These are phyloP conservation scores for Epizoanthus stellaris DNA, from an alignment of 92 coral and sea anemone genomes.

Conservation along the genomic window DNA sequence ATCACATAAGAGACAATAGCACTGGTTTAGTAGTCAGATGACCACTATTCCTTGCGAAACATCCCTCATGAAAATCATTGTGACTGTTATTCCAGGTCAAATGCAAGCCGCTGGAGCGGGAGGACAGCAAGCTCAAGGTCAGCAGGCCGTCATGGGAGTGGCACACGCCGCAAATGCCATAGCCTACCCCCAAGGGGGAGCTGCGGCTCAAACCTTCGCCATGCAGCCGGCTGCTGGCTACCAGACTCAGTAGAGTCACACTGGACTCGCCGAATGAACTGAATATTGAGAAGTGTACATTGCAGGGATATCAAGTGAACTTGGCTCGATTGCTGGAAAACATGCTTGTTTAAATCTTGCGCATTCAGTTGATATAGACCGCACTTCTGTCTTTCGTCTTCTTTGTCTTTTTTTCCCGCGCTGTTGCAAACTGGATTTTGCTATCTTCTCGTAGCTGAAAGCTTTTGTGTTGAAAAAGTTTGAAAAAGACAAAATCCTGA, in stretches of 20 bases:
- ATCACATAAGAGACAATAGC: not conserved
- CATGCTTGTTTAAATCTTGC: constrained; percentile 6
- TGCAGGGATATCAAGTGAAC: constrained; percentile 22
- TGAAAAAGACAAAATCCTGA: not conserved
- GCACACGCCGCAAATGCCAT: constrained; percentile 29
- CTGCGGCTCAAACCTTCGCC: constrained; percentile 28
- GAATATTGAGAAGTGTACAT: constrained; percentile 24
- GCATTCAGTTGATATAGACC: not conserved
- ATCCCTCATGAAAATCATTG: not conserved
- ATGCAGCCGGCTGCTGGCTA: constrained; percentile 55
- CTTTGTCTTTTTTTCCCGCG: not conserved
- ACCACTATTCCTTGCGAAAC: not conserved
- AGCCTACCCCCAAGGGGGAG: constrained; percentile 47
- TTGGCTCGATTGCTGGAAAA: constrained; percentile 5
- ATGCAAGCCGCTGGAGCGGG: constrained; percentile 24
- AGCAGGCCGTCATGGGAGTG: constrained; percentile 40
- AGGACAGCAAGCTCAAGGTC: constrained; percentile 42
- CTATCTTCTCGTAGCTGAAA: not conserved
- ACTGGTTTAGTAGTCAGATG: not conserved
- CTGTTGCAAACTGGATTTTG: constrained; percentile 1
- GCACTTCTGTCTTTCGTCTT: constrained; percentile 2
- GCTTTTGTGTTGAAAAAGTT: constrained; percentile 46
- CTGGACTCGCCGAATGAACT: constrained; percentile 19
- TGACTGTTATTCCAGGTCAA: constrained; percentile 10
- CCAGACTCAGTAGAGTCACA: constrained; percentile 27